phyloP scores from a whole-genome alignment of 2,888 invertebrate species.

The Panorpa germanica region DNA sequence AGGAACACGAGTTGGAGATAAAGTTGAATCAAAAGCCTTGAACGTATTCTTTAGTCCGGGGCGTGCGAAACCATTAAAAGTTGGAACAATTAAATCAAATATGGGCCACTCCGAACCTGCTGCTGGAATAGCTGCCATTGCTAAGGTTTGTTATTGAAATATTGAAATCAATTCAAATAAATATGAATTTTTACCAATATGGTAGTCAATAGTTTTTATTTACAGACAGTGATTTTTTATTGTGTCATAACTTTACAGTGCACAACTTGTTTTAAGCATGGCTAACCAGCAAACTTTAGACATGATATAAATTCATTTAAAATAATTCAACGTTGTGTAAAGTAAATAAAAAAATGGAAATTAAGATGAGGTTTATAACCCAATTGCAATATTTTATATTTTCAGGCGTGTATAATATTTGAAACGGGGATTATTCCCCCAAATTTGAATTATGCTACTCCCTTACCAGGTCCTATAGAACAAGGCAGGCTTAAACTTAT shows the following conservation, averaged over 20 bases:
- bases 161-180: too few relatives aligned
- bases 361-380: too few relatives aligned
- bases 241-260: too few relatives aligned
- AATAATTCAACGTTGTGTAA: too few relatives aligned
- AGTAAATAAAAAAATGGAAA: too few relatives aligned
- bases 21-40: conserved; percentile 62
- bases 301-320: too few relatives aligned
- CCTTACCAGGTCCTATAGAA: conserved; percentile 33
- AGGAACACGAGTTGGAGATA: conserved; percentile 68
- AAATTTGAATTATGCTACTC: conserved; percentile 50
- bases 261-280: too few relatives aligned
- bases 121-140: conserved; percentile 54
- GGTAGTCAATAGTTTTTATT: too few relatives aligned
- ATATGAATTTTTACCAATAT: too few relatives aligned
- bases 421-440: conserved; percentile 56
- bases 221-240: too few relatives aligned
- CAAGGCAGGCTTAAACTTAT: conserved; percentile 43
- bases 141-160: conserved; percentile 61
- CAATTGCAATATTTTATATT: too few relatives aligned
- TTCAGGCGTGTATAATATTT: conserved; percentile 48
- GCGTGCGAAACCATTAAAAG: conserved; percentile 46
- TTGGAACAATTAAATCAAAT: conserved; percentile 77
- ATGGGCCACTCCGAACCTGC: conserved; percentile 74
- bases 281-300: too few relatives aligned
- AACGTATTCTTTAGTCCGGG: conserved; percentile 51